Conservation (phyloP, 2,797 vertebrate species). For the Anolis apletophallus region DNA sequence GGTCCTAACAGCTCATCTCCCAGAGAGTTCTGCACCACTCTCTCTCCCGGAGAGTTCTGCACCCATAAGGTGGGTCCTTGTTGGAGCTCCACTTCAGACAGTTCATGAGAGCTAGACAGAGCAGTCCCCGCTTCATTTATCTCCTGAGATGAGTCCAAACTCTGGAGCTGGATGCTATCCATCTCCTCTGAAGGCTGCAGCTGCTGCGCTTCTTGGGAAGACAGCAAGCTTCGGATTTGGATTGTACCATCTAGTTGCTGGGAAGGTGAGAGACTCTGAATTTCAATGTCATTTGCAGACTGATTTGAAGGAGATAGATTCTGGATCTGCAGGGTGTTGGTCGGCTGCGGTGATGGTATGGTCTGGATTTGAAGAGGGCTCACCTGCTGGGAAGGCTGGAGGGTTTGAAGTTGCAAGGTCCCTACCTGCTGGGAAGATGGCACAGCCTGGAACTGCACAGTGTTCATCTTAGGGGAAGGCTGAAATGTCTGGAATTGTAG, state of each 20-base stretch:
- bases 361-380: slow-evolving; percentile 41
- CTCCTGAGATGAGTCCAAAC: slow-evolving; percentile 39
- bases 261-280: slow-evolving; percentile 31
- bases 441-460: slow-evolving; percentile 37
- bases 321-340: slow-evolving; percentile 63
- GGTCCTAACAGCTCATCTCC: slow-evolving; percentile 55
- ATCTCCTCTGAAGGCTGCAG: slow-evolving; percentile 68
- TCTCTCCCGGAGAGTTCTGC: slow-evolving; percentile 58
- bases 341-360: slow-evolving; percentile 6
- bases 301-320: slow-evolving; percentile 25
- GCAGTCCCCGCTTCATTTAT: neutral
- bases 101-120: slow-evolving; percentile 29
- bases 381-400: slow-evolving; percentile 49
- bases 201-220: slow-evolving; percentile 39
- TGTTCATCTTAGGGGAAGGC: neutral
- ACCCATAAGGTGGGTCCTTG: slow-evolving; percentile 48
- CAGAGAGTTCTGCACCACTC: slow-evolving; percentile 74
- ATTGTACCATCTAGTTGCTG: slow-evolving; percentile 15
- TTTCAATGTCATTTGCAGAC: slow-evolving; percentile 10
- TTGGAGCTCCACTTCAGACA: slow-evolving; percentile 38
- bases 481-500: slow-evolving; percentile 18
- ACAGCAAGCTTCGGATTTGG: slow-evolving; percentile 45
- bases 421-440: neutral
- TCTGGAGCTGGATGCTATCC: slow-evolving; percentile 56
- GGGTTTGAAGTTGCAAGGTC: slow-evolving; percentile 39